Evolutionary conservation across 2,113 vertebrate genomes (phyloP).

Genomic region (Nothoprocta pentlandii): DNA sequence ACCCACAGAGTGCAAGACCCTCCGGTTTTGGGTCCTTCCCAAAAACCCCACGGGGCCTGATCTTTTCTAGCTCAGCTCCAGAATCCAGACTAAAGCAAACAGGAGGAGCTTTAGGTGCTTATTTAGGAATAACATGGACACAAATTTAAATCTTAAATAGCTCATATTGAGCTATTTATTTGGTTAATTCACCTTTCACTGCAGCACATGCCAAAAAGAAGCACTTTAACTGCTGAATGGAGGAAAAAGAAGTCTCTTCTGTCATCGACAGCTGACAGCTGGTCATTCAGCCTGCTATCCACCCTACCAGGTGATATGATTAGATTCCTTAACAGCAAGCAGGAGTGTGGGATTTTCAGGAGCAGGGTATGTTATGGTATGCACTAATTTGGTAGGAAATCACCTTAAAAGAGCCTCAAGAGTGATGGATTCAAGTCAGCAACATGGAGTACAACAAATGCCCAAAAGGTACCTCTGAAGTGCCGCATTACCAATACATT

Average conservation of each 20-base stretch:
- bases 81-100: neutral
- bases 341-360: neutral
- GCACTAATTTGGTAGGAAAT: conserved; percentile 21
- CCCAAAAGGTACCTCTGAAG: neutral
- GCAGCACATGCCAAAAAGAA: neutral
- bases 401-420: neutral
- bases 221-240: neutral
- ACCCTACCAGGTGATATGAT: neutral
- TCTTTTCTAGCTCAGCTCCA: neutral
- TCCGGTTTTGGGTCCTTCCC: neutral
- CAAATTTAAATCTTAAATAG: neutral
- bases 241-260: neutral
- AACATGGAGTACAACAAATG: neutral
- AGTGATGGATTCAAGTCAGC: neutral
- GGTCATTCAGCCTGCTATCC: neutral
- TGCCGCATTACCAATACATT: neutral
- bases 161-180: neutral
- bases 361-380: neutral
- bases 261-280: neutral
- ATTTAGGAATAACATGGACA: neutral
- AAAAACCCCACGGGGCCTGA: neutral
- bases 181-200: neutral
- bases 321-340: neutral
- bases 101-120: rapidly evolving
- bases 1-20: neutral